A percentile compares a stretch with the other conserved stretches of the same genome.
phyloP scores from a whole-genome alignment of 2,113 vertebrate species.

The Vanacampus margaritifer region DNA sequence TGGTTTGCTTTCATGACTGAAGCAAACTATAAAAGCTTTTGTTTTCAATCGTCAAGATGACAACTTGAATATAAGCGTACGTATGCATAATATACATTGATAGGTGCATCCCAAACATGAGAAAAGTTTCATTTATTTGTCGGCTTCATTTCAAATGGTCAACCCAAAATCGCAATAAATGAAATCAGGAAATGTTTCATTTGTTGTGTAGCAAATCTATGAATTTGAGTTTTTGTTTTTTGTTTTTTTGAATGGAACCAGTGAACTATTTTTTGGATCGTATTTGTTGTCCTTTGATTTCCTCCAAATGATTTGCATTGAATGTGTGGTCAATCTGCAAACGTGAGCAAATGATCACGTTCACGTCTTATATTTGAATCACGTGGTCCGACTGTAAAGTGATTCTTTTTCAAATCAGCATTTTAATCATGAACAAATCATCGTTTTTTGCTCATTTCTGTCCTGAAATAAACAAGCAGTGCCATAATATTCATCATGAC shows the following conservation, averaged over 20 bases:
- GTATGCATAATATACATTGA: background rate
- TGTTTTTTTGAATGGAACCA: no score
- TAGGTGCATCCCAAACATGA: background rate
- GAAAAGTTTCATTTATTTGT: background rate
- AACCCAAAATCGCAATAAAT: no score
- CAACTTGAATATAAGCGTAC: constrained; percentile 68
- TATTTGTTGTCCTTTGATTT: no score
- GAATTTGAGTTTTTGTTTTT: no score
- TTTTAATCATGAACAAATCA: background rate
- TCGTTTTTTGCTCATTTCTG: background rate
- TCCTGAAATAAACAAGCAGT: background rate
- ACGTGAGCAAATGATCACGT: no score
- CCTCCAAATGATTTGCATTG: no score
- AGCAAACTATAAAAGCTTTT: constrained; percentile 45
- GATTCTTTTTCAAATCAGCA: background rate
- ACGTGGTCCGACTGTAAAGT: background rate
- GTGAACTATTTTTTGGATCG: no score
- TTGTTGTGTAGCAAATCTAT: no score
- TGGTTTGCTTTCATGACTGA: constrained; percentile 63
- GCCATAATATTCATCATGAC: background rate
- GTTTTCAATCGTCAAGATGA: constrained; percentile 39
- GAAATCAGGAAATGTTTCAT: no score
- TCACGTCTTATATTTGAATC: background rate
- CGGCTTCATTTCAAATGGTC: background rate
- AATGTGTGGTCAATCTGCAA: no score